Conservation (phyloP, 2,797 vertebrate genomes). For the Rhynchonycteris naso region DNA sequence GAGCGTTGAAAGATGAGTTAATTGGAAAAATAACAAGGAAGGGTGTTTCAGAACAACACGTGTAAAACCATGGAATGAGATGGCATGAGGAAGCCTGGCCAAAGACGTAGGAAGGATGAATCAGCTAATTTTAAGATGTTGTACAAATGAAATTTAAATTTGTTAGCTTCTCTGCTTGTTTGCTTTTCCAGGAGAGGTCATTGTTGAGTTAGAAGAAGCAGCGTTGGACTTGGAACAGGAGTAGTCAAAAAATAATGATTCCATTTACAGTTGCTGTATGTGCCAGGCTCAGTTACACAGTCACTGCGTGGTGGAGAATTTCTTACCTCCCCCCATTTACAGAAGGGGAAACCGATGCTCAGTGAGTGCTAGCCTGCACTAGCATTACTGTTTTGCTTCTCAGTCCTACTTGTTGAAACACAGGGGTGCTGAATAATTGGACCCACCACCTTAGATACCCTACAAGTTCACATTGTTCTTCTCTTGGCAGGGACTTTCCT, state of each 20-base stretch:
- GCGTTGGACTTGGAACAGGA: background rate
- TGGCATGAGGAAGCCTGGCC: background rate
- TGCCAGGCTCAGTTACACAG: background rate
- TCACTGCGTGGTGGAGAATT: background rate
- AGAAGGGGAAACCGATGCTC: background rate
- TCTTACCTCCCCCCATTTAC: background rate
- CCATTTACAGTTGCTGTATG: background rate
- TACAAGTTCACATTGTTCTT: background rate
- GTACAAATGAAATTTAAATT: slow-evolving; percentile 11
- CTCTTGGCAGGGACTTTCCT: background rate
- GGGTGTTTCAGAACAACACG: background rate
- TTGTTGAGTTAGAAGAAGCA: slow-evolving; percentile 14
- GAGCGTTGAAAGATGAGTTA: slow-evolving; percentile 24
- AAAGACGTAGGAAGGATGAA: background rate
- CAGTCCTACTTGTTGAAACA: background rate
- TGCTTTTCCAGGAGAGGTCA: slow-evolving; percentile 36
- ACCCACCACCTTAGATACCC: background rate
- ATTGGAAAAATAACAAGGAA: background rate
- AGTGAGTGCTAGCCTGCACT: background rate
- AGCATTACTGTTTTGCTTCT: background rate
- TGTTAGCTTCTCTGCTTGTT: slow-evolving; percentile 3
- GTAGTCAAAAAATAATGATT: background rate
- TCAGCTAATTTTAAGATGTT: background rate
- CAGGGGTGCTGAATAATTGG: background rate
- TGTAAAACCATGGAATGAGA: background rate